phyloP scores from a whole-genome alignment of 2,797 vertebrate genomes.

The Notolepis coatsorum region DNA sequence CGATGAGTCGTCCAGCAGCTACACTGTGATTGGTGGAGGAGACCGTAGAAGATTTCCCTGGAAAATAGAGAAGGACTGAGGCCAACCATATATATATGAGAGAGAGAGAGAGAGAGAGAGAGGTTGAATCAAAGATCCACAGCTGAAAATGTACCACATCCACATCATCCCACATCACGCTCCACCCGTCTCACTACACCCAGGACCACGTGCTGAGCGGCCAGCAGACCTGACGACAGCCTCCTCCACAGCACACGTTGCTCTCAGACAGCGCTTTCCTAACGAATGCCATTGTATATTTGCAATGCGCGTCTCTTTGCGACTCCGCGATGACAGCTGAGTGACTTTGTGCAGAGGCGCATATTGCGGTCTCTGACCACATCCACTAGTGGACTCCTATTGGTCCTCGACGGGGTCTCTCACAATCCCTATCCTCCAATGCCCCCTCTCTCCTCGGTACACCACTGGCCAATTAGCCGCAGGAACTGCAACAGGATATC shows the following conservation, averaged over 20 bases:
- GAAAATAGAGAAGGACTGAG: constrained; percentile 18
- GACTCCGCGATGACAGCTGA: constrained; percentile 30
- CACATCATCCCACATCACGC: neutral
- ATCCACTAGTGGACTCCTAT: constrained; percentile 38
- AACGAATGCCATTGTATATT: constrained; percentile 11
- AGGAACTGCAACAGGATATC: constrained; percentile 26
- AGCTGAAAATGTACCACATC: constrained; percentile 8
- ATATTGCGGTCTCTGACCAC: constrained; percentile 49
- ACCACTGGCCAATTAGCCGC: constrained; percentile 40
- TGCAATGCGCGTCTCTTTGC: constrained; percentile 5
- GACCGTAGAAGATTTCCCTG: constrained; percentile 9
- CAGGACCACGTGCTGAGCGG: too few relatives aligned
- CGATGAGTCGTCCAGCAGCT: constrained; percentile 14
- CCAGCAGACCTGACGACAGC: too few relatives aligned
- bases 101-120: constrained; percentile 2
- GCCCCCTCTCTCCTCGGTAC: constrained; percentile 30
- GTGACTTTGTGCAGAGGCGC: constrained; percentile 28
- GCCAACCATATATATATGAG: constrained; percentile 7
- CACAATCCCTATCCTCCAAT: constrained; percentile 38
- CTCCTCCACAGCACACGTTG: neutral
- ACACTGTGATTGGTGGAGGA: constrained; percentile 14
- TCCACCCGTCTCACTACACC: too few relatives aligned
- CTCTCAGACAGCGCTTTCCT: constrained; percentile 5
- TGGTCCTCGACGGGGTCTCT: constrained; percentile 44
- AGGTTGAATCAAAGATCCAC: constrained; percentile 25